Conservation (phyloP, 2,113 vertebrate species). For the Chaetodon trifascialis region DNA sequence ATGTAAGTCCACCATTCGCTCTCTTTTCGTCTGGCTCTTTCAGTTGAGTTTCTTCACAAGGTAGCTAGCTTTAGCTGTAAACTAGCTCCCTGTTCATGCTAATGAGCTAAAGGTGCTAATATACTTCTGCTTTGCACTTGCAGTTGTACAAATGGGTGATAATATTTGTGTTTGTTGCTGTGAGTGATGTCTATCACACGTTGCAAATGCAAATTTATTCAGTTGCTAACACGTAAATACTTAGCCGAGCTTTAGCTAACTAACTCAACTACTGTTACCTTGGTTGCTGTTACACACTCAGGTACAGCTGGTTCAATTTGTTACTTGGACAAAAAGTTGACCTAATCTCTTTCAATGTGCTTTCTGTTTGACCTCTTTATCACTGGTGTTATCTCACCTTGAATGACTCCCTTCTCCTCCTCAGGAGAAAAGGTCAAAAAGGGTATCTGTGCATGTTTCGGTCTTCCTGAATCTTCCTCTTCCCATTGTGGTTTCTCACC, state of each 20-base stretch:
- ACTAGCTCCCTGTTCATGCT: not conserved
- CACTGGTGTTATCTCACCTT: not conserved
- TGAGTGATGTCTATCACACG: not conserved
- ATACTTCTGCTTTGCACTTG: not conserved
- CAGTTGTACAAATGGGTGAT: not conserved
- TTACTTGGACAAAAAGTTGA: not conserved
- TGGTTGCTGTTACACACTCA: not conserved
- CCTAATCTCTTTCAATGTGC: not conserved
- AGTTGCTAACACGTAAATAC: not conserved
- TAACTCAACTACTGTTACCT: not conserved
- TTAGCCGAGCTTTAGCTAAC: not conserved
- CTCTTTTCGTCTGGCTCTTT: too few relatives aligned
- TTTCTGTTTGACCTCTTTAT: not conserved
- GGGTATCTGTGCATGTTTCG: not conserved
- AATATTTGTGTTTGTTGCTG: not conserved
- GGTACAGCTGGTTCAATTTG: not conserved
- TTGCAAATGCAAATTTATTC: not conserved
- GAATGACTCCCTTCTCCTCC: not conserved
- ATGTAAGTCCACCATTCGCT: not conserved
- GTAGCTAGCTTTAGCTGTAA: too few relatives aligned
- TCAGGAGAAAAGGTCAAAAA: conserved; percentile 1
- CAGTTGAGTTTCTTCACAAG: too few relatives aligned
- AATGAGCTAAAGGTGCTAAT: not conserved
- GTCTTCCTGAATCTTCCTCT: not conserved
- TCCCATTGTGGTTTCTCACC: not conserved